Evolutionary conservation across 2,113 vertebrate genomes (phyloP).

Genomic region (Typhlomys cinereus): DNA sequence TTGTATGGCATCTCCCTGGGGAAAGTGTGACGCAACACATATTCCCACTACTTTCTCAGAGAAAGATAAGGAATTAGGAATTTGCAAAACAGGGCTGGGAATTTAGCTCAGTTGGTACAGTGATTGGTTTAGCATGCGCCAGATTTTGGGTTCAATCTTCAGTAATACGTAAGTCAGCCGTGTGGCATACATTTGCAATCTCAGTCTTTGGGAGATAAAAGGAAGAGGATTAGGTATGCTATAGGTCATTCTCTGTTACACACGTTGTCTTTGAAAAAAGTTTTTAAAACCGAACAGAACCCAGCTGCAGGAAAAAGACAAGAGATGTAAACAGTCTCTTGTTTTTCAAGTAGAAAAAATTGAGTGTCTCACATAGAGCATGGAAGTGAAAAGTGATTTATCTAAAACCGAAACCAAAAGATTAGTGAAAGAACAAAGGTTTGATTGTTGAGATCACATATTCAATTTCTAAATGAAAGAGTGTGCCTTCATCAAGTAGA

Average conservation of each 20-base stretch:
- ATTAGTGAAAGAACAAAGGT: conserved; percentile 94
- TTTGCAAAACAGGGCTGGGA: conserved; percentile 79
- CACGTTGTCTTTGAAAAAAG: background rate
- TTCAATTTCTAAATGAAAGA: conserved; percentile 94
- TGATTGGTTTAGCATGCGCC: background rate
- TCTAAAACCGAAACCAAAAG: conserved; percentile 94
- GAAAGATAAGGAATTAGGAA: conserved; percentile 90
- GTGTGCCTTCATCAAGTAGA: conserved; percentile 89
- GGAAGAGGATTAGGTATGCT: background rate
- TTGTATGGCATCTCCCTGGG: too few relatives aligned
- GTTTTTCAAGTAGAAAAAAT: conserved; percentile 93
- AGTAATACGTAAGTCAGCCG: background rate
- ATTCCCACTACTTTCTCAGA: too few relatives aligned
- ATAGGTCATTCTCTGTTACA: background rate
- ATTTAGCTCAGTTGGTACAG: background rate
- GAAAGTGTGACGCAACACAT: too few relatives aligned
- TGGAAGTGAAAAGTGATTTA: conserved; percentile 95
- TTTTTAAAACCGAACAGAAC: conserved; percentile 83
- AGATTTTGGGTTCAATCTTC: background rate
- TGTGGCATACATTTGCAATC: background rate
- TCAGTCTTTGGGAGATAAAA: background rate
- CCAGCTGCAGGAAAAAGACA: conserved; percentile 79
- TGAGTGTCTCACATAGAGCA: conserved; percentile 90
- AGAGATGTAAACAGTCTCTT: conserved; percentile 81
- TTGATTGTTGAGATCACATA: conserved; percentile 84